Conservation (phyloP, 2,797 vertebrate species). For the Arnoldichthys spilopterus region DNA sequence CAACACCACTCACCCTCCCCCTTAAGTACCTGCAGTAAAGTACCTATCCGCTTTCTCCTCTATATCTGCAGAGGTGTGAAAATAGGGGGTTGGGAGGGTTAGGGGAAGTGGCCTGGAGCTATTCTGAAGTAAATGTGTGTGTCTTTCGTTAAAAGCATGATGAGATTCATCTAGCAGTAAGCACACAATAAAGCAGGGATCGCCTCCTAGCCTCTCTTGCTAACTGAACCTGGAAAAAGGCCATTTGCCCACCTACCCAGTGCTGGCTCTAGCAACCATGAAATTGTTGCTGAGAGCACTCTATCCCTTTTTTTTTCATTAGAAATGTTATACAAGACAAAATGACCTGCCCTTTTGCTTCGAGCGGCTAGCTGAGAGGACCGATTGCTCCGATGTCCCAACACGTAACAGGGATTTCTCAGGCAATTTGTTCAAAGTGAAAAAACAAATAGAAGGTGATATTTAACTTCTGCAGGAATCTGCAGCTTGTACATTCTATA, state of each 20-base stretch:
- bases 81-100: not conserved
- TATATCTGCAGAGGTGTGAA: constrained; percentile 32
- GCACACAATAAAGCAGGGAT: constrained; percentile 70
- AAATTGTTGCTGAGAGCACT: constrained; percentile 76
- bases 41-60: constrained; percentile 25
- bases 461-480: not conserved
- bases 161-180: constrained; percentile 66
- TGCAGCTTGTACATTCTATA: not conserved
- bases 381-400: constrained; percentile 68
- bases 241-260: constrained; percentile 72
- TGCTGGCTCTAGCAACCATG: constrained; percentile 74
- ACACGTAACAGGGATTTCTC: constrained; percentile 52
- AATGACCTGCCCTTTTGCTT: constrained; percentile 68
- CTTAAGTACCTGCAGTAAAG: constrained; percentile 10
- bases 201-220: constrained; percentile 66
- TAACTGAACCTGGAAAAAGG: constrained; percentile 77
- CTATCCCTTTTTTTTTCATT: constrained; percentile 56
- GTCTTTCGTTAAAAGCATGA: constrained; percentile 52
- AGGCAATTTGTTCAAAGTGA: constrained; percentile 62
- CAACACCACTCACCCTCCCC: not conserved
- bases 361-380: constrained; percentile 54
- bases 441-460: constrained; percentile 14
- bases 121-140: constrained; percentile 31
- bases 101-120: constrained; percentile 14
- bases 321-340: constrained; percentile 61